Conservation (phyloP, 2,797 vertebrate genomes). For the Enteromius afrohamiltoni region DNA sequence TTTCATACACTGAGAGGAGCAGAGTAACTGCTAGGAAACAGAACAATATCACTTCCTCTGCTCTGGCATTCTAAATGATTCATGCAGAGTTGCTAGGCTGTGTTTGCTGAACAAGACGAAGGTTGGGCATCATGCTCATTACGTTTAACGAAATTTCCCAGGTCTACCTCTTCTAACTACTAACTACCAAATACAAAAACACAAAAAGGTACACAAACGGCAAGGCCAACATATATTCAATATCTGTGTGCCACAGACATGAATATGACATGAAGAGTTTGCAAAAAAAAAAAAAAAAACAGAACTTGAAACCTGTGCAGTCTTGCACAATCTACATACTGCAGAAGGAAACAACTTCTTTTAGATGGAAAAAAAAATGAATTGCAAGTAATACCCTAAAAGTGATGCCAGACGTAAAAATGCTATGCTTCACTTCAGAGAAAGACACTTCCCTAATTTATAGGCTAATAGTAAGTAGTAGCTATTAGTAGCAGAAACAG, state of each 20-base stretch:
- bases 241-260: not conserved
- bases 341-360: not conserved
- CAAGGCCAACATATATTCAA: not conserved
- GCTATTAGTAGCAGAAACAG: not conserved
- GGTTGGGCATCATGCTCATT: conserved; percentile 17
- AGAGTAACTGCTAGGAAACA: conserved; percentile 34
- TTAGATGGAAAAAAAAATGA: not conserved
- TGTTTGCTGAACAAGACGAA: conserved; percentile 3
- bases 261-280: not conserved
- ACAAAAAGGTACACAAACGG: not conserved
- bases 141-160: conserved; percentile 26
- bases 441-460: too few relatives aligned
- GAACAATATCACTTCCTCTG: conserved; percentile 44
- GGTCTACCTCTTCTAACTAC: not conserved
- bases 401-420: not conserved
- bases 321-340: conserved; percentile 11
- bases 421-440: too few relatives aligned
- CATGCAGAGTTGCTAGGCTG: conserved; percentile 25
- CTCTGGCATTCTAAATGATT: conserved; percentile 45
- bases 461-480: too few relatives aligned
- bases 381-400: not conserved
- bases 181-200: not conserved
- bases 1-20: not conserved
- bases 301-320: conserved; percentile 12
- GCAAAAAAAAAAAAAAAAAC: conserved; percentile 5